Conservation (phyloP, 2,113 vertebrate genomes). For the Cisticola juncidis region DNA sequence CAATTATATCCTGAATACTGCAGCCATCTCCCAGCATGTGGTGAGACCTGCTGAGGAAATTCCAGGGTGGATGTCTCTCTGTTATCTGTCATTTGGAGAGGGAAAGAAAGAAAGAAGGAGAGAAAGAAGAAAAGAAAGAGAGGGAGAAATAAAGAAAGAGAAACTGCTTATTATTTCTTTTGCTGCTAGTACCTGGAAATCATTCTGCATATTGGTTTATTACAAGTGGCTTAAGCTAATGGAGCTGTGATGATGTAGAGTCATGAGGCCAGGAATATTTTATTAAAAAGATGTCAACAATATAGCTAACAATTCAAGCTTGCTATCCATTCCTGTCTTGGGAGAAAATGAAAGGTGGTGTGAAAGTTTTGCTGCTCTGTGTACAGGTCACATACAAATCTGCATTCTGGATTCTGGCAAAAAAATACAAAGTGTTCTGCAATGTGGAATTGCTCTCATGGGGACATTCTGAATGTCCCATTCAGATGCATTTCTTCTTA, state of each 20-base stretch:
- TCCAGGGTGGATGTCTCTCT: not conserved
- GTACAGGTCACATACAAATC: conserved; percentile 4
- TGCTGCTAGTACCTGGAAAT: not conserved
- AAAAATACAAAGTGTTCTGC: not conserved
- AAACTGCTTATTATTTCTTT: not conserved
- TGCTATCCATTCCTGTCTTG: not conserved
- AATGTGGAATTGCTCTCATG: not conserved
- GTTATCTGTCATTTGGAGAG: not conserved
- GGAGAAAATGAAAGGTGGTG: not conserved
- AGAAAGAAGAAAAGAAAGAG: not conserved
- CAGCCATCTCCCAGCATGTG: not conserved
- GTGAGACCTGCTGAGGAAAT: not conserved
- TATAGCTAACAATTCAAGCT: not conserved
- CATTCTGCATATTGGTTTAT: not conserved
- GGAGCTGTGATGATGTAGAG: not conserved
- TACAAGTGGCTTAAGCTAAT: not conserved
- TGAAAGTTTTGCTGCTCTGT: not conserved
- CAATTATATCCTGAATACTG: not conserved
- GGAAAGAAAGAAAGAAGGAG: not conserved
- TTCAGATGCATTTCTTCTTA: not conserved
- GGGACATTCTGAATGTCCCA: not conserved
- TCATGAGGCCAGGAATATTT: not conserved
- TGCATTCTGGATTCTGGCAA: not conserved
- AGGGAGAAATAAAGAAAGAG: accelerated
- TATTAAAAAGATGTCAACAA: not conserved